Conservation (phyloP, 2,113 vertebrate species). For the Meriones unguiculatus region DNA sequence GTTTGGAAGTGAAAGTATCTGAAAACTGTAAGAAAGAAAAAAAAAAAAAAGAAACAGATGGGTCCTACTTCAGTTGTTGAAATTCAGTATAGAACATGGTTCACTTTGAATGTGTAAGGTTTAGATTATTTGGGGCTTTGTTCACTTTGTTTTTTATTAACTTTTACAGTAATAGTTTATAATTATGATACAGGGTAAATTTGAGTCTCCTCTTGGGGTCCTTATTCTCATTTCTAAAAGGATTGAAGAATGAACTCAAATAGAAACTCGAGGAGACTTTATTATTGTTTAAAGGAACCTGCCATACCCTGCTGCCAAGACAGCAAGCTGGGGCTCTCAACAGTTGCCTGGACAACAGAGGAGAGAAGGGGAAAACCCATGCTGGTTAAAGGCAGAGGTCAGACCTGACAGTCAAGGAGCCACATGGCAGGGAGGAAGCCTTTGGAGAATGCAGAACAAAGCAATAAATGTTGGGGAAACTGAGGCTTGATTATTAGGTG, state of each 20-base stretch:
- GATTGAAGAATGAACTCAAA: background rate
- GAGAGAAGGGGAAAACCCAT: background rate
- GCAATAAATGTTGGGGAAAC: background rate
- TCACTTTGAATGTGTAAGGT: background rate
- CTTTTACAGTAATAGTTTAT: background rate
- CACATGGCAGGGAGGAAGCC: background rate
- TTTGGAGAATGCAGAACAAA: background rate
- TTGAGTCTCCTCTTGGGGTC: background rate
- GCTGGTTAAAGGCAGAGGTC: background rate
- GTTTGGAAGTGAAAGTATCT: background rate
- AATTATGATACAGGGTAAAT: background rate
- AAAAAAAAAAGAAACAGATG: background rate
- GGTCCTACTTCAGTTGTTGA: background rate
- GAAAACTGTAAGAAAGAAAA: background rate
- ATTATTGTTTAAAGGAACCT: background rate
- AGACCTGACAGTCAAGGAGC: background rate
- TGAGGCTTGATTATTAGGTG: background rate
- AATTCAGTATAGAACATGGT: rapidly evolving
- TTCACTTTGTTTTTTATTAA: background rate
- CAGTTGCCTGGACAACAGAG: background rate
- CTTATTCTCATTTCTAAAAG: background rate
- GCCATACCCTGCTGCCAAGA: background rate
- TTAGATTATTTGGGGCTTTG: background rate
- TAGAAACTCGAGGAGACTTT: background rate
- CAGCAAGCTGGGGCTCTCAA: background rate